phyloP scores from a whole-genome alignment of 2,113 vertebrate genomes.

The Pluvialis apricaria region DNA sequence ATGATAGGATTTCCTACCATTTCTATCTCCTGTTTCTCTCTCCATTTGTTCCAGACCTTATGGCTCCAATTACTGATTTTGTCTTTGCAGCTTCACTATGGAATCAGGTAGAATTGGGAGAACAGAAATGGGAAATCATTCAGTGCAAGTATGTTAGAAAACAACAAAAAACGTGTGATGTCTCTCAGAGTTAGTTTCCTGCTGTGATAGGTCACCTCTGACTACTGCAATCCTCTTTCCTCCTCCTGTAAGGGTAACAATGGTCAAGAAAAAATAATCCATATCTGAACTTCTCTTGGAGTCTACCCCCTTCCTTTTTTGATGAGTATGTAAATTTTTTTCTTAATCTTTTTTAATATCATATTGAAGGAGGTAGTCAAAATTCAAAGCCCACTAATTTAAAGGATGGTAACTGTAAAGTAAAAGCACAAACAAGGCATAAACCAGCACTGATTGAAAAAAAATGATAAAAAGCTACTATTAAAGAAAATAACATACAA shows the following conservation, averaged over 20 bases:
- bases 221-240: not conserved
- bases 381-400: not conserved
- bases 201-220: not conserved
- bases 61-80: not conserved
- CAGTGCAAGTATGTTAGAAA: not conserved
- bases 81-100: not conserved
- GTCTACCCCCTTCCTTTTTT: not conserved
- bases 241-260: not conserved
- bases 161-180: not conserved
- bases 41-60: not conserved
- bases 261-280: not conserved
- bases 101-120: not conserved
- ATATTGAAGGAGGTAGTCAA: not conserved
- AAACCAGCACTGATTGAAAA: not conserved
- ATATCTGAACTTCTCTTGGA: not conserved
- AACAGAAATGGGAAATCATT: not conserved
- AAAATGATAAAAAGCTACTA: not conserved
- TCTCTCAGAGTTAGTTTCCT: not conserved
- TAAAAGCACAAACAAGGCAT: not conserved
- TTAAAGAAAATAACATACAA: not conserved
- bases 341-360: not conserved
- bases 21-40: not conserved
- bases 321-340: not conserved
- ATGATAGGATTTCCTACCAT: not conserved
- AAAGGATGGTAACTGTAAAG: not conserved